Conservation (phyloP, 2,888 invertebrate species). For the Dolichopus griseipennis region DNA sequence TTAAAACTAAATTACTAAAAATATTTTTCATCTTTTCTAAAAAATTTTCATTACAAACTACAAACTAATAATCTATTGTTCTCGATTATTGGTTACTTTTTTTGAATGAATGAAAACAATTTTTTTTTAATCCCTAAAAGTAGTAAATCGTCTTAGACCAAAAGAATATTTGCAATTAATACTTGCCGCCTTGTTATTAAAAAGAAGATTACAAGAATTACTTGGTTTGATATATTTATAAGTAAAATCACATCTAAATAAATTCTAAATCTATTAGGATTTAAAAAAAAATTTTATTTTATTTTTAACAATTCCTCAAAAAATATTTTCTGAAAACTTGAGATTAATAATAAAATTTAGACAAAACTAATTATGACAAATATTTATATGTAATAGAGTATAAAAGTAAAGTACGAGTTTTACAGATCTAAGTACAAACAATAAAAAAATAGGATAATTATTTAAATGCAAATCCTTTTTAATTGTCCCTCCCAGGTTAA, state of each 20-base stretch:
- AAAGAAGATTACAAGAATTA: not conserved
- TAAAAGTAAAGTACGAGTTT: too few species aligned
- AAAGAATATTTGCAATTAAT: not conserved
- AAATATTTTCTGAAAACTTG: slow-evolving; percentile 10
- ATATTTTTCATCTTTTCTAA: too few species aligned
- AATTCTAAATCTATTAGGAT: too few species aligned
- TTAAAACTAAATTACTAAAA: too few species aligned
- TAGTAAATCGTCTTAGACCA: not conserved
- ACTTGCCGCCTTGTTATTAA: not conserved
- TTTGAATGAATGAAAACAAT: not conserved
- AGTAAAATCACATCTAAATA: too few species aligned
- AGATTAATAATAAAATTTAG: slow-evolving; percentile 15
- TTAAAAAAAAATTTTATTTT: too few species aligned
- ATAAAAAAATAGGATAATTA: too few species aligned
- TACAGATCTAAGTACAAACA: too few species aligned
- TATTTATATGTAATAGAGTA: slow-evolving; percentile 12
- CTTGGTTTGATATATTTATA: too few species aligned
- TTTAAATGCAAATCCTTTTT: too few species aligned
- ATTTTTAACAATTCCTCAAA: too few species aligned
- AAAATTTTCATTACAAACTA: not conserved
- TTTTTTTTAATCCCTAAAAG: not conserved
- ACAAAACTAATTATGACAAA: slow-evolving; percentile 19
- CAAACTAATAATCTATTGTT: not conserved
- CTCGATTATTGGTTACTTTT: not conserved
- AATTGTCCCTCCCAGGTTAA: too few species aligned